Base-by-base conservation (phyloP, 2,888 invertebrate genomes). In the Hipparchia sbordonii region DNA sequence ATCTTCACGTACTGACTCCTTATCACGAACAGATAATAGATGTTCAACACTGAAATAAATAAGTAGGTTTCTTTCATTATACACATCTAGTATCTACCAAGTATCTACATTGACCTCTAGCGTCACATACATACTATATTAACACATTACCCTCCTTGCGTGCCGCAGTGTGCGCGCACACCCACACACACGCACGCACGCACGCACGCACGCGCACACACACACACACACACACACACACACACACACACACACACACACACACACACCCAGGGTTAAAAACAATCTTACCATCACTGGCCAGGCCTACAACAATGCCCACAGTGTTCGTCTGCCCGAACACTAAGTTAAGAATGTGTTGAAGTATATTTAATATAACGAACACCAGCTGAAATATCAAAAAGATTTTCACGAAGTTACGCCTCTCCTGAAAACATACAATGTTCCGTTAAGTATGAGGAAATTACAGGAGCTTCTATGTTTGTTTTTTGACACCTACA, bases 1-100 rank as follows among this genome's bases (percentile, higher is more conserved):
- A 70, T 61, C 45, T 52, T 62, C 51, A 62, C 7, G 8, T 70
- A 46, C n/a, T 70, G 62, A 51, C 70, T 70, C 13, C 62, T 33
- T n/a, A 70, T 5, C 13, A 70, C 70, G 0, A 13, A 8, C 4
- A 13, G 8, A 39, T 46, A 46, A 62, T 13, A 62, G 8, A 62
- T 13, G 45, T 7, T 46, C 0, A 54, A 9, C 10, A 23, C 61
- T 51, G 57, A 59, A 63, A 72, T 56, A 2, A 13, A 7, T 7
- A 56, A 13, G 2, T 7, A 56, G 13, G 13, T 56, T 56, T 23
- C 2, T 13, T 23, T 13, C 8, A 51, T 23, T 23, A 23, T 23
- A 23, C 23, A 23, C 23, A 23, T n/a, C n/a, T n/a, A 23, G 23
- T 23, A 23, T 1, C 0, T 23, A 23, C 23, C n/a, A n/a, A 23